Evolutionary conservation across 2,113 vertebrate species (phyloP), one percentile per base, ranked within the genome.

Genomic region (Mormyrus iriodes): DNA sequence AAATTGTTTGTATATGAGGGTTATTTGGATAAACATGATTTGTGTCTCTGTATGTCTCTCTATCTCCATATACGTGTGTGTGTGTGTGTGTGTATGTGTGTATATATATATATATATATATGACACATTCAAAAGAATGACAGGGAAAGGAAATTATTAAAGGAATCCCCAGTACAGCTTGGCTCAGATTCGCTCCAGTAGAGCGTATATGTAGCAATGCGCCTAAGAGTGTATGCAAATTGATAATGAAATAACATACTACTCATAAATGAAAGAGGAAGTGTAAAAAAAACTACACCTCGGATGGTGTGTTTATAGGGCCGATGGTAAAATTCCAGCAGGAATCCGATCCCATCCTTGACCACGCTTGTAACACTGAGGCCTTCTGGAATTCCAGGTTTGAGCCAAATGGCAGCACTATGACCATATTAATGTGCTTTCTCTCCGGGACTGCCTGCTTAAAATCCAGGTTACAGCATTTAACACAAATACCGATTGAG

Each of bases 211-310:
- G 73, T 42, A 17, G 73, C 73, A 42, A 42, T 19, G 61, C 27
- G 61, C 61, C 61, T 69, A 65, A 65, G 61, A 69, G n/a, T 31
- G n/a, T 69, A 79, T 79, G 73, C 73, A 79, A 42, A 79, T 79
- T 79, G 73, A 42, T 79, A 79, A 42, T 42, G 73, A 79, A 79
- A 79, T 42, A 42, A 19, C 73, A 39, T 15, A 35, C 73, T 79
- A 42, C 73, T 39, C 73, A 79, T 79, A 79, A 79, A 79, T 42
- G 35, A 79, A 35, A 19, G 17, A 39, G 73, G 73, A 39, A 42
- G 31, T 31, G 61, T 27, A 79, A 42, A 42, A 17, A 39, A 76
- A 35, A 17, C 4, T 79, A 42, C 35, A 19, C 39, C 73, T 42
- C 15, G 0, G 35, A 17, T 13, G 35, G 12, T 42, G 73, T 39